Base-by-base conservation (phyloP, 2,113 vertebrate genomes). In the Notechis scutatus region DNA sequence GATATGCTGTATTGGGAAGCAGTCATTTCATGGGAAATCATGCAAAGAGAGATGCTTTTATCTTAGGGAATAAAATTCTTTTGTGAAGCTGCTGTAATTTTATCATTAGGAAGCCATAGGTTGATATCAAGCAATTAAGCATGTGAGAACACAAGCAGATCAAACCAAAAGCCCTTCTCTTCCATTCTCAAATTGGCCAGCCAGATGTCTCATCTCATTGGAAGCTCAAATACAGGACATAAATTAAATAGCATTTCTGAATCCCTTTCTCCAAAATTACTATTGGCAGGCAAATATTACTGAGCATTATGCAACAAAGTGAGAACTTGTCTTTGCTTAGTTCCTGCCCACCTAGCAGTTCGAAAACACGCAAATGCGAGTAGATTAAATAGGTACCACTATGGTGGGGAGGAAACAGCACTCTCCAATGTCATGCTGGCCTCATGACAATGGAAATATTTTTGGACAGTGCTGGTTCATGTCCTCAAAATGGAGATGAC, bases 1-100 rank as follows among this genome's bases (percentile, higher is more conserved):
- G 89, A 85, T 59, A 90, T 47, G 89, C 34, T 21, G 91, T 85
- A 89, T 86, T 90, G 93, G 96, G 94, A 96, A 93, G 94, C 91
- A 94, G 87, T 95, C 92, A 90, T 81, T 52, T 61, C 34, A 64
- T 54, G 95, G 52, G 91, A 88, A 88, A 88, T 59, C 92, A 52
- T 20, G 50, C 34, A 54, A 94, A 95, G 64, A 55, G 87, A 94
- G 64, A 88, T 94, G 12, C 91, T 93, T 81, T 85, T 52, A 93
- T 94, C 3, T 94, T 92, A 87, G 55, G 3, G 92, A 47, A 90
- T 92, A 59, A 93, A 93, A 88, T 14, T 74, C 26, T 52, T 89
- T 20, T 0, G 3, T 92, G 81, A 39, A 88, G 93, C 85, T 90
- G 52, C 45, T 55, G 81, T 92, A 42, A 94, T 95, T 94, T 93